Conservation (phyloP, 2,797 vertebrate genomes). For the Channa striata region DNA sequence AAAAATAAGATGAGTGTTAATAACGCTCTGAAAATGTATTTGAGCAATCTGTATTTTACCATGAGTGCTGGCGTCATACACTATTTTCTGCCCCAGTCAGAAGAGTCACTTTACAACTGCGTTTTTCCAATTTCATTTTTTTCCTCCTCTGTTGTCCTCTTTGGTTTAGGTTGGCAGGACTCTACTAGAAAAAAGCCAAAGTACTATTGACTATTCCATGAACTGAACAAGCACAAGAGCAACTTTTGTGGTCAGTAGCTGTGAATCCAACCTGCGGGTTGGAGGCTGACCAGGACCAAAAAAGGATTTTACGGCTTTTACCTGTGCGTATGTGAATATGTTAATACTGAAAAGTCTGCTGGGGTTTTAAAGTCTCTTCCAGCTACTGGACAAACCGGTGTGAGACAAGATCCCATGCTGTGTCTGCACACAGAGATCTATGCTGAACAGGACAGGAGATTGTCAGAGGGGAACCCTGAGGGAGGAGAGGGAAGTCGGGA, state of each 20-base stretch:
- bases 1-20: too few species aligned
- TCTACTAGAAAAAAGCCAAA: not conserved
- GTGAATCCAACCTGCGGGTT: slow-evolving; percentile 31
- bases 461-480: slow-evolving; percentile 44
- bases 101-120: not conserved
- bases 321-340: not conserved
- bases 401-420: slow-evolving; percentile 39
- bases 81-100: not conserved
- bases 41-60: not conserved
- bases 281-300: slow-evolving; percentile 23
- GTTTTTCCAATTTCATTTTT: not conserved
- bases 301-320: slow-evolving; percentile 21
- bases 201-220: not conserved
- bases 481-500: not conserved
- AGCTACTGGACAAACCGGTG: slow-evolving; percentile 29
- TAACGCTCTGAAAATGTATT: not conserved
- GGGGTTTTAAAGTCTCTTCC: slow-evolving; percentile 26
- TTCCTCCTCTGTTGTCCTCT: not conserved
- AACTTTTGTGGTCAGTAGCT: slow-evolving; percentile 7
- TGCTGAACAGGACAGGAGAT: slow-evolving; percentile 43
- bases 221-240: not conserved
- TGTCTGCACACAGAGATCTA: slow-evolving; percentile 39
- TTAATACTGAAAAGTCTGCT: slow-evolving; percentile 18
- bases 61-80: not conserved
- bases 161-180: not conserved